Conservation (phyloP, 2,888 invertebrate genomes). For the Cylindroiulus punctatus region DNA sequence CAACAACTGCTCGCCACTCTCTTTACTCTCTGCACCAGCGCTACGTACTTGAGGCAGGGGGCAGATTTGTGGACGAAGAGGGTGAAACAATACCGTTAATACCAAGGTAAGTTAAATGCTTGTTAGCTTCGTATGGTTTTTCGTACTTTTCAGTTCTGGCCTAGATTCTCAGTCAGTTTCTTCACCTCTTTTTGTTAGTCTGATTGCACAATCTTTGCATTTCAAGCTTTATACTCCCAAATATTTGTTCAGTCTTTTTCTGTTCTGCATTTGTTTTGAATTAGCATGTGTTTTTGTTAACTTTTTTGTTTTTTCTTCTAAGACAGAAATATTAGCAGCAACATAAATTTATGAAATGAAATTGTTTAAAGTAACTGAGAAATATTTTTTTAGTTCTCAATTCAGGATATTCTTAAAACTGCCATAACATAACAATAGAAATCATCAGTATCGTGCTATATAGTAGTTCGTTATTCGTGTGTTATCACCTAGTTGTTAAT, state of each 20-base stretch:
- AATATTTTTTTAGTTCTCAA: background rate
- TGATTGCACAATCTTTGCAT: background rate
- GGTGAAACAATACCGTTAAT: conserved; percentile 66
- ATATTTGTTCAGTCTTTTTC: conserved; percentile 9
- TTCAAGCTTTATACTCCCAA: background rate
- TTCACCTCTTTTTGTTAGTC: background rate
- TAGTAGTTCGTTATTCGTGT: too few relatives aligned
- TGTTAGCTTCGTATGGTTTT: background rate
- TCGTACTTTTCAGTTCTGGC: background rate
- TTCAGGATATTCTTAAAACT: background rate
- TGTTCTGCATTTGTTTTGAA: background rate
- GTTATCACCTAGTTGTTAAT: background rate
- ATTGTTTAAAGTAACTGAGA: too few relatives aligned
- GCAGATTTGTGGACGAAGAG: conserved; percentile 71
- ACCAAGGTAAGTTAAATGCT: conserved; percentile 63
- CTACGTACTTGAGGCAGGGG: conserved; percentile 85
- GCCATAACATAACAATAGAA: too few relatives aligned
- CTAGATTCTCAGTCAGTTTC: background rate
- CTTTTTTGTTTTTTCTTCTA: background rate
- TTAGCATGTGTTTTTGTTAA: conserved; percentile 1
- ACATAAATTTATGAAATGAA: too few relatives aligned
- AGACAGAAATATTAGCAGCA: background rate
- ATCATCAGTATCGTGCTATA: background rate
- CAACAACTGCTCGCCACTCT: conserved; percentile 84
- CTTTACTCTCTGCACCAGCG: conserved; percentile 80